Evolutionary conservation across 2,888 invertebrate species (phyloP).

Genomic region (Ditula angustiorana): DNA sequence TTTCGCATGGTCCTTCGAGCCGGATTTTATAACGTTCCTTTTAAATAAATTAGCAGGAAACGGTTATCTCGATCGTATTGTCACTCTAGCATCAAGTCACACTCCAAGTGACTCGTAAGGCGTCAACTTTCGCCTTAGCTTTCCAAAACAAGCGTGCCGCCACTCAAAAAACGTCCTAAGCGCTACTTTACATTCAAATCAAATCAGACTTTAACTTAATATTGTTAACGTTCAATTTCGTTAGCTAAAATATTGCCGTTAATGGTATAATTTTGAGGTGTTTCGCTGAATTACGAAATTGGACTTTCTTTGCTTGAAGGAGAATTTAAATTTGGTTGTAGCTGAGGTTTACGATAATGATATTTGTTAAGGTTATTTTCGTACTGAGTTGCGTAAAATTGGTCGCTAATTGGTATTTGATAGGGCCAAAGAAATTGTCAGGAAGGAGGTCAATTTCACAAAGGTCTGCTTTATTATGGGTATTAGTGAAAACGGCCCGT

Average conservation of each 20-base stretch:
- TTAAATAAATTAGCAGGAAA: slow-evolving; percentile 27
- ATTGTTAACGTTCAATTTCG: slow-evolving; percentile 21
- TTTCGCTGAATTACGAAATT: slow-evolving; percentile 1
- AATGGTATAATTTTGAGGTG: not conserved
- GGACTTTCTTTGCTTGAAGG: slow-evolving; percentile 25
- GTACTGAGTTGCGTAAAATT: slow-evolving; percentile 52
- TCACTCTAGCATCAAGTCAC: slow-evolving; percentile 69
- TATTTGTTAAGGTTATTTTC: slow-evolving; percentile 57
- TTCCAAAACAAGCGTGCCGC: slow-evolving; percentile 71
- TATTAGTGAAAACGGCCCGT: slow-evolving; percentile 26
- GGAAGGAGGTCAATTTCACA: slow-evolving; percentile 45
- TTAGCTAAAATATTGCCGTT: not conserved
- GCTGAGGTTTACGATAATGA: slow-evolving; percentile 54
- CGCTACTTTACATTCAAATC: slow-evolving; percentile 40
- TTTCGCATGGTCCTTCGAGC: slow-evolving; percentile 14
- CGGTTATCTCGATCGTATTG: slow-evolving; percentile 45
- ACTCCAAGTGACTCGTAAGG: slow-evolving; percentile 58
- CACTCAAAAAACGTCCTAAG: slow-evolving; percentile 57
- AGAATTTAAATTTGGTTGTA: slow-evolving; percentile 53
- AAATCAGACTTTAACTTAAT: slow-evolving; percentile 36
- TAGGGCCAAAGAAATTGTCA: slow-evolving; percentile 51
- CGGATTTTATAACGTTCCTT: not conserved
- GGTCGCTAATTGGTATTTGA: slow-evolving; percentile 65
- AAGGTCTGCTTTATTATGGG: slow-evolving; percentile 31
- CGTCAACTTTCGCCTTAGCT: slow-evolving; percentile 80